phyloP scores from a whole-genome alignment of 2,888 invertebrate genomes.

The Malthinus seriepunctatus region DNA sequence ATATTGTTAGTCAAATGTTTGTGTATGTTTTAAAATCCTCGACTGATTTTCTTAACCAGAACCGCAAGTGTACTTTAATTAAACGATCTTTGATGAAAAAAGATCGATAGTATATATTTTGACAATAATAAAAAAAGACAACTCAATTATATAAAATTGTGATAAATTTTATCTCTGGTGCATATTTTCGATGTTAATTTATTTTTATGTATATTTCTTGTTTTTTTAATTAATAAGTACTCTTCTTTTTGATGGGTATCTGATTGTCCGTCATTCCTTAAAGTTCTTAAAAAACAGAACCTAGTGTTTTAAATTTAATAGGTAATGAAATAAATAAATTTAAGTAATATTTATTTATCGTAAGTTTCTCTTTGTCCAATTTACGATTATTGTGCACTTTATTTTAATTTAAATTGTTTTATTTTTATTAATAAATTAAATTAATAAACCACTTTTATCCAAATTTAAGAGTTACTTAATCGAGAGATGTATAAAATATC shows the following conservation, averaged over 20 bases:
- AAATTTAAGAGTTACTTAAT: neutral
- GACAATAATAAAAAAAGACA: neutral
- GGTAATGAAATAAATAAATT: too few species aligned
- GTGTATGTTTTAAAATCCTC: neutral
- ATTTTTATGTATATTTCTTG: neutral
- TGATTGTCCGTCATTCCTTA: constrained; percentile 18
- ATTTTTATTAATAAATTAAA: neutral
- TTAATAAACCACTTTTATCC: constrained; percentile 1
- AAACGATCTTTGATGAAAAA: too few species aligned
- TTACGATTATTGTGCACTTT: neutral
- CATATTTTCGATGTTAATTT: constrained; percentile 1
- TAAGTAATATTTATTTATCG: neutral
- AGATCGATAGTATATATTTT: too few species aligned
- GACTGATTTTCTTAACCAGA: constrained; percentile 17
- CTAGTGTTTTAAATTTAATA: constrained; percentile 14
- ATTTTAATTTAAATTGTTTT: neutral
- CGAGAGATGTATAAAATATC: too few species aligned
- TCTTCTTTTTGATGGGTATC: neutral
- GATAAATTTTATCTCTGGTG: constrained; percentile 12
- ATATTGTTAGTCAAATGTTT: too few species aligned
- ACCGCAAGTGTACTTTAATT: constrained; percentile 24
- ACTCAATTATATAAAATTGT: constrained; percentile 8
- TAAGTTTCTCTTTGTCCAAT: neutral
- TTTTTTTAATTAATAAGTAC: neutral
- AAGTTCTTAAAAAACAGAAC: constrained; percentile 22